Conservation (phyloP, 2,797 vertebrate genomes). For the Diglossa cyanea region DNA sequence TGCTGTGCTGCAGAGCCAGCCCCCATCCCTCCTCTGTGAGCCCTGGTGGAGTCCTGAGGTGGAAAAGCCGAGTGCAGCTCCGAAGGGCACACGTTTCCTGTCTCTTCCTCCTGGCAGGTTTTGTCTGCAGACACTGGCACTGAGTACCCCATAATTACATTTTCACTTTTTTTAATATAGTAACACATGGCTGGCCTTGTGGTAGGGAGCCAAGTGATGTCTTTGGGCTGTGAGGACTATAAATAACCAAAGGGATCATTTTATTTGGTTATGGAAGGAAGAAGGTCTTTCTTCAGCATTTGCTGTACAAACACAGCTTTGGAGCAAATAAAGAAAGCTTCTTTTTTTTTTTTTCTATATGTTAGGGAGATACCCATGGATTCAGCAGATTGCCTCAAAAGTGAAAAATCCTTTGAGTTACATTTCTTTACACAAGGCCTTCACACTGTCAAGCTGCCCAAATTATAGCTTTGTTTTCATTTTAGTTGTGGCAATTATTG, state of each 20-base stretch:
- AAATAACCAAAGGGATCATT: constrained; percentile 79
- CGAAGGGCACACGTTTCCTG: constrained; percentile 62
- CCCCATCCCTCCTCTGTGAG: background rate
- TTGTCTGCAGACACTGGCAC: constrained; percentile 76
- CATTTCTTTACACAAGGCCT: background rate
- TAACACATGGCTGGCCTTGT: constrained; percentile 78
- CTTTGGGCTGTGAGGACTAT: constrained; percentile 69
- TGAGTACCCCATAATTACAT: constrained; percentile 77
- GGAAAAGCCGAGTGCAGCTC: constrained; percentile 30
- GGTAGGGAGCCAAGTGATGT: constrained; percentile 73
- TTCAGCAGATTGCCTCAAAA: background rate
- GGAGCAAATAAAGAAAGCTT: constrained; percentile 39
- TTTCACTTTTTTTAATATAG: constrained; percentile 81
- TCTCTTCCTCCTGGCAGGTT: constrained; percentile 71
- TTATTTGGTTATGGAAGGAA: constrained; percentile 76
- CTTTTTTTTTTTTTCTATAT: background rate
- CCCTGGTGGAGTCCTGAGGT: constrained; percentile 32
- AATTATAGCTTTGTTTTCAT: constrained; percentile 62
- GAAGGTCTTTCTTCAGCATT: constrained; percentile 68
- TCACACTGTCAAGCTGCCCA: background rate
- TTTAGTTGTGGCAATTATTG: constrained; percentile 46
- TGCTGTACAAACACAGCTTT: constrained; percentile 56
- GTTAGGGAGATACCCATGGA: background rate
- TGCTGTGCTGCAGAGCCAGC: background rate
- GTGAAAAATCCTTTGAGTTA: background rate